Base-by-base conservation (phyloP, 2,888 invertebrate genomes). In the Rhogogaster chlorosoma region DNA sequence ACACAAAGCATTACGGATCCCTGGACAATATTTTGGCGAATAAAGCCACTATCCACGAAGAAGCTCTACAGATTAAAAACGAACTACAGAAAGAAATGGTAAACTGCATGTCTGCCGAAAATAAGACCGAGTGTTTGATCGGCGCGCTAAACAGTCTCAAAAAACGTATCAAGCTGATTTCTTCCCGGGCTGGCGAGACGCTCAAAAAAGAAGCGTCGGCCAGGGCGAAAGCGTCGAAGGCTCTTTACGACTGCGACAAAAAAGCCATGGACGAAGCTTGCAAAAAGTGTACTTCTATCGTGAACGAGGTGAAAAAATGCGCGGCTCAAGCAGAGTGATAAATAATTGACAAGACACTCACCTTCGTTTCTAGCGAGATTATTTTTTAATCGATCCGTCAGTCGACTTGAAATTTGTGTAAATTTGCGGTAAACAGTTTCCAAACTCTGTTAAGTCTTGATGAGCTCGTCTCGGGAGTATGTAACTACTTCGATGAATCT, bases 21-120 rank as follows among this genome's bases (percentile, higher is more conserved):
- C 38, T 80, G 57, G 80, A 80, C n/a, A 80, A 61, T 61, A 80
- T 80, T 12, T 80, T 80, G 38, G 15, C 38, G 5, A 36, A 80
- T 0, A 80, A 80, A 61, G 2, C 61, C n/a, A 22, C 38, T n/a
- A 38, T 61, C 22, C 80, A 49, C 80, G 80, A 80, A 38, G 80
- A 80, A 80, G 80, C 80, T 22, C n/a, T 26, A 15, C 26, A 61
- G 61, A 61, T 80, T n/a, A 80, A 57, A 61, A 38, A 80, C 61
- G 80, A 80, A 18, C 10, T 80, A 1, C 36, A 80, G 22, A 5
- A 61, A 22, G 32, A 29, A n/a, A 57, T 80, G 38, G 9, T n/a
- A 0, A 80, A 38, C 80, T 80, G 80, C 38, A 80, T 80, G 80
- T 80, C 80, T 1, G 80, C 80, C 5, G 38, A 9, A 1, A 80